A percentile compares a stretch with the other conserved stretches of the same genome.
These are phyloP conservation scores for Cassiopea andromeda DNA, from an alignment of 30 jellyfish, hydroid and myxozoan species.

Conservation along the genomic window DNA sequence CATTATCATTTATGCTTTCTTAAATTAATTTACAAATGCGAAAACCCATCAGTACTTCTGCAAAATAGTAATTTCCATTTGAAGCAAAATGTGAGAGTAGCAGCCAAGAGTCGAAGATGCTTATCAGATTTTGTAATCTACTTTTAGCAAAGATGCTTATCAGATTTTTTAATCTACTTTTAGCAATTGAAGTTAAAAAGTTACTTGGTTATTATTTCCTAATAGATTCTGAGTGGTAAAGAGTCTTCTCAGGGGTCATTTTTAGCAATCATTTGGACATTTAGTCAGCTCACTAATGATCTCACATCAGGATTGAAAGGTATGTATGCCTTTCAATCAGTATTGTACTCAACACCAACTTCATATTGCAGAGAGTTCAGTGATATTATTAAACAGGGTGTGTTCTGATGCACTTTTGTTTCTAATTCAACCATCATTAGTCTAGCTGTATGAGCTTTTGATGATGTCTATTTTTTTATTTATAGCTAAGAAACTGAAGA, in stretches of 20 bases:
- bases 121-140: too few species aligned
- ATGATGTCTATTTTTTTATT: too few species aligned
- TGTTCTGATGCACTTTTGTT: too few species aligned
- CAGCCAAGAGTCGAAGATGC: too few species aligned
- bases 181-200: neutral
- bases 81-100: too few species aligned
- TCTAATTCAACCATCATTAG: too few species aligned
- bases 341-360: neutral
- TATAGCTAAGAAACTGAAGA: neutral
- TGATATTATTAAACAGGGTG: too few species aligned
- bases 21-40: neutral
- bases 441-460: too few species aligned
- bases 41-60: neutral
- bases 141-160: neutral
- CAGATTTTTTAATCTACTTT: too few species aligned
- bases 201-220: neutral
- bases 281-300: constrained; percentile 54
- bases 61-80: too few species aligned
- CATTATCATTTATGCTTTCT: neutral
- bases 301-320: constrained; percentile 74
- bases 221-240: constrained; percentile 69
- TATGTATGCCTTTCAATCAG: neutral
- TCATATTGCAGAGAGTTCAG: too few species aligned
- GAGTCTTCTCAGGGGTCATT: constrained; percentile 70
- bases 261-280: constrained; percentile 88